A percentile compares a stretch with the other conserved stretches of the same genome.
Conservation (phyloP, 2,113 vertebrate species). For the Bettongia penicillata region DNA sequence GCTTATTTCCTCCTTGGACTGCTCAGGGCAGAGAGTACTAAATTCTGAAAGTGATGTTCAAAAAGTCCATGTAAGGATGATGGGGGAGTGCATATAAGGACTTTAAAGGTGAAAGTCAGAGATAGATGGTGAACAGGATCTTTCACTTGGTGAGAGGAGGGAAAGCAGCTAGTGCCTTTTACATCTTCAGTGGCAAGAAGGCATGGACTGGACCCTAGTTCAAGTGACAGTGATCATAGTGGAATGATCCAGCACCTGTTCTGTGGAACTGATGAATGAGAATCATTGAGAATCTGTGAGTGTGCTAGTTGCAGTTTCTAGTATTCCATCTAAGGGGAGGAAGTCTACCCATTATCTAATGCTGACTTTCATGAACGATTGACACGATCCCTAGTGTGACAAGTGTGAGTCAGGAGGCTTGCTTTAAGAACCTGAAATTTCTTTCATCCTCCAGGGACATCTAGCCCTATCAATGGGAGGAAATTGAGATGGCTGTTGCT, state of each 20-base stretch:
- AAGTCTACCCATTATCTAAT: background rate
- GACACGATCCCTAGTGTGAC: background rate
- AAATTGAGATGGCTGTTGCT: background rate
- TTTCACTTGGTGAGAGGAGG: background rate
- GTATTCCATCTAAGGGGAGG: background rate
- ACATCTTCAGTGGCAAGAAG: background rate
- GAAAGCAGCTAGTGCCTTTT: background rate
- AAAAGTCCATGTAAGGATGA: background rate
- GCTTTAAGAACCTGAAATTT: background rate
- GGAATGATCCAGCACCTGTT: background rate
- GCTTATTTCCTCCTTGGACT: background rate
- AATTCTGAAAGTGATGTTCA: background rate
- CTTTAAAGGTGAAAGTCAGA: background rate
- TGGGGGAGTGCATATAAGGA: background rate
- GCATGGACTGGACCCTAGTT: background rate
- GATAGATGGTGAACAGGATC: background rate
- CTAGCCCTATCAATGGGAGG: background rate
- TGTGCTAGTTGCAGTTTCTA: background rate
- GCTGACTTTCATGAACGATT: background rate
- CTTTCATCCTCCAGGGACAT: background rate
- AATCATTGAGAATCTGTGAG: background rate
- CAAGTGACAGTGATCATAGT: background rate
- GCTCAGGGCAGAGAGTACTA: background rate
- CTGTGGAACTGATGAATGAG: background rate
- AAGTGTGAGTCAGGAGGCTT: background rate